phyloP scores from a whole-genome alignment of 2,888 invertebrate genomes.

The Megaustenia siamemsis region DNA sequence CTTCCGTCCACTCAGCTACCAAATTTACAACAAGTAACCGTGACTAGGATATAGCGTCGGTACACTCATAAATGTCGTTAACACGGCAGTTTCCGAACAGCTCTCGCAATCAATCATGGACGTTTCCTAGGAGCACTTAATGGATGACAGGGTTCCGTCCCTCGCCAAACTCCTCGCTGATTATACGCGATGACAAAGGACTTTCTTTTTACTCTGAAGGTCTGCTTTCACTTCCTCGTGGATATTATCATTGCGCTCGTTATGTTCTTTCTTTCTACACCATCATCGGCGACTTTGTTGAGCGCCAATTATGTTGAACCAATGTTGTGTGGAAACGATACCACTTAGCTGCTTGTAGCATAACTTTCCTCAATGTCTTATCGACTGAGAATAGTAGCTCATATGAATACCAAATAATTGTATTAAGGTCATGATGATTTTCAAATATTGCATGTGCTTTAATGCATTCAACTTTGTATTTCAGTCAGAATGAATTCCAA shows the following conservation, averaged over 20 bases:
- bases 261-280: too few relatives aligned
- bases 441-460: too few relatives aligned
- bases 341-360: too few relatives aligned
- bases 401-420: too few relatives aligned
- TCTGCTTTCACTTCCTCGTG: not conserved
- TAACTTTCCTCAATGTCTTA: too few relatives aligned
- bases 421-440: too few relatives aligned
- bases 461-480: too few relatives aligned
- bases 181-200: slow-evolving; percentile 36
- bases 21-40: not conserved
- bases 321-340: too few relatives aligned
- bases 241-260: not conserved
- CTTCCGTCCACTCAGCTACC: not conserved
- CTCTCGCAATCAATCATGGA: slow-evolving; percentile 31
- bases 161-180: slow-evolving; percentile 3
- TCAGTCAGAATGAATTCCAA: too few relatives aligned
- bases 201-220: not conserved
- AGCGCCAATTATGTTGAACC: too few relatives aligned
- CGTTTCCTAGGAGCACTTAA: slow-evolving; percentile 16
- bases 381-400: too few relatives aligned
- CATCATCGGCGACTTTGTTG: too few relatives aligned
- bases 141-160: not conserved
- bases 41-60: not conserved
- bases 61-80: not conserved
- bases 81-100: slow-evolving; percentile 15